Percentiles rank a stretch among this genome's conserved stretches.
phyloP scores from a whole-genome alignment of 2,113 vertebrate genomes.

The Glaucomys volans region DNA sequence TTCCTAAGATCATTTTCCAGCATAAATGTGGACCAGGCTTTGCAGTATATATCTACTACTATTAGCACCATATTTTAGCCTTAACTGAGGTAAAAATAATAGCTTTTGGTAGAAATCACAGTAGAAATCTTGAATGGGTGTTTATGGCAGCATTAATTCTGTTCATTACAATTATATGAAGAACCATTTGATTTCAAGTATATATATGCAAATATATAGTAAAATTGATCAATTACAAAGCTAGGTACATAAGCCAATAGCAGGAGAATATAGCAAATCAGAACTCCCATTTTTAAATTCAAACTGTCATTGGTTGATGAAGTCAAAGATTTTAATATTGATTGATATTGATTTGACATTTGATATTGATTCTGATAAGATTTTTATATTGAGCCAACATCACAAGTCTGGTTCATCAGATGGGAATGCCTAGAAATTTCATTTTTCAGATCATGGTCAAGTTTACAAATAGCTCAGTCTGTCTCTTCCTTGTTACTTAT shows the following conservation, averaged over 20 bases:
- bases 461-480: background rate
- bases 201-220: background rate
- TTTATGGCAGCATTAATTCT: background rate
- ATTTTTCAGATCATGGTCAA: background rate
- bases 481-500: background rate
- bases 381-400: background rate
- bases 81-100: background rate
- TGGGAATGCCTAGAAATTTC: background rate
- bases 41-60: background rate
- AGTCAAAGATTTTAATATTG: background rate
- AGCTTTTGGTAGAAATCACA: background rate
- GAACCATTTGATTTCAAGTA: background rate
- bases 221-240: background rate
- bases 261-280: background rate
- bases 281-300: background rate
- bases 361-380: background rate
- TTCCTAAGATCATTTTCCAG: background rate
- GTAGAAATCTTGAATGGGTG: background rate
- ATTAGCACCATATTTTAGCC: constrained; percentile 68
- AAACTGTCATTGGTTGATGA: background rate
- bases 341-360: no score
- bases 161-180: background rate
- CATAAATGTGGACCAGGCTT: background rate
- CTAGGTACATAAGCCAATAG: background rate
- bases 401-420: background rate